Percentiles rank a stretch among this genome's conserved stretches.
These are phyloP conservation scores for Stegodyphus mimosarum DNA, from an alignment of 1,140 invertebrate genomes.

Conservation along the genomic window DNA sequence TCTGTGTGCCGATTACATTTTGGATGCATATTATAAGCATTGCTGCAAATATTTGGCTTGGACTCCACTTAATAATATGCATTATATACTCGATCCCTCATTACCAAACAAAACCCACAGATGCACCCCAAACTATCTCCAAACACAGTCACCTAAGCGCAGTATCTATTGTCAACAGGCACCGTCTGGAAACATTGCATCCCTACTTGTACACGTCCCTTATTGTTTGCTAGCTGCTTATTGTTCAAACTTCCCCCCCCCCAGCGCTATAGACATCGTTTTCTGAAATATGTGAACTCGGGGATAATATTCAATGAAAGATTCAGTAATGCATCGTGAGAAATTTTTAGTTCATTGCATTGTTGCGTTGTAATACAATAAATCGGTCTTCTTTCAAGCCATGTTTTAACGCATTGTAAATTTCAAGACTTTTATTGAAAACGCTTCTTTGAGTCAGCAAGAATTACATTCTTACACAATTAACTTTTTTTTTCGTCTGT, in stretches of 20 bases:
- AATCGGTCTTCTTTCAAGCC: too few species aligned
- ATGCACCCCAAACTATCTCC: not conserved
- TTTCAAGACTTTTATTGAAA: too few species aligned
- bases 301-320: not conserved
- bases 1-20: too few species aligned
- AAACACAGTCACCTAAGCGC: not conserved
- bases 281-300: not conserved
- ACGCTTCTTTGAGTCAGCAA: too few species aligned
- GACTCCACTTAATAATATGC: not conserved
- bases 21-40: too few species aligned
- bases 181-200: conserved; percentile 16
- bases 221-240: conserved; percentile 31
- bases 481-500: too few species aligned
- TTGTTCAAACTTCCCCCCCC: conserved; percentile 21
- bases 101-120: not conserved
- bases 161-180: conserved; percentile 36
- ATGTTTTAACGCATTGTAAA: too few species aligned
- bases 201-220: conserved; percentile 15
- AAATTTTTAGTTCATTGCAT: not conserved
- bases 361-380: too few species aligned
- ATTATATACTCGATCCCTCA: not conserved
- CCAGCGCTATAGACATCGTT: conserved; percentile 11
- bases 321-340: not conserved
- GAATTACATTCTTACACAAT: too few species aligned
- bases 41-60: too few species aligned